These are phyloP conservation scores for Dunckerocampus dactyliophorus DNA, from an alignment of 2,113 vertebrate genomes.

Conservation along the genomic window DNA sequence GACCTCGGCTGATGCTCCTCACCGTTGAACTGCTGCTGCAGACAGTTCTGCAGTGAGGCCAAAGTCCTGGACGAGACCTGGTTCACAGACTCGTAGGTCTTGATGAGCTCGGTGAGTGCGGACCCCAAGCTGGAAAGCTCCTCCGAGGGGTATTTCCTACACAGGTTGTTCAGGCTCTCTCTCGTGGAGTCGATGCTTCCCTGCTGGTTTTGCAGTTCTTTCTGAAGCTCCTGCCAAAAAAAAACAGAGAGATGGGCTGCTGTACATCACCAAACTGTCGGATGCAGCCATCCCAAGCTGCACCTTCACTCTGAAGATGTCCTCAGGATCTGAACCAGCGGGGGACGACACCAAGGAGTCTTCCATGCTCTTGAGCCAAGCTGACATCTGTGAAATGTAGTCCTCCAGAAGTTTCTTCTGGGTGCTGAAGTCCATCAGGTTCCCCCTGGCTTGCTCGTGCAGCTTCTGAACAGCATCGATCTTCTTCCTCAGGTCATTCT, in stretches of 20 bases:
- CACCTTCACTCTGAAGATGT: conserved; percentile 89
- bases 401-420: conserved; percentile 83
- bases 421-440: conserved; percentile 80
- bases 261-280: background rate
- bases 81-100: conserved; percentile 86
- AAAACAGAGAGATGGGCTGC: background rate
- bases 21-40: conserved; percentile 89
- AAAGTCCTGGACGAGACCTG: conserved; percentile 82
- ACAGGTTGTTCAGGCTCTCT: conserved; percentile 88
- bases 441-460: conserved; percentile 77
- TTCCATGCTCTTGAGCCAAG: conserved; percentile 80
- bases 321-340: conserved; percentile 73
- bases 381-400: conserved; percentile 76
- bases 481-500: conserved; percentile 85
- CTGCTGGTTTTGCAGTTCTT: conserved; percentile 88
- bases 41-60: conserved; percentile 78
- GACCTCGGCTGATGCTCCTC: too few species aligned
- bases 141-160: conserved; percentile 85
- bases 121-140: conserved; percentile 83
- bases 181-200: conserved; percentile 78
- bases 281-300: background rate
- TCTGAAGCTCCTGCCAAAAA: conserved; percentile 81
- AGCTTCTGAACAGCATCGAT: conserved; percentile 79
- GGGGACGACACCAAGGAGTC: conserved; percentile 75
- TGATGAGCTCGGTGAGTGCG: conserved; percentile 81